Evolutionary conservation across 1,140 invertebrate genomes (phyloP), one percentile per base, ranked within the genome.

Genomic region (Campoletis sonorensis): DNA sequence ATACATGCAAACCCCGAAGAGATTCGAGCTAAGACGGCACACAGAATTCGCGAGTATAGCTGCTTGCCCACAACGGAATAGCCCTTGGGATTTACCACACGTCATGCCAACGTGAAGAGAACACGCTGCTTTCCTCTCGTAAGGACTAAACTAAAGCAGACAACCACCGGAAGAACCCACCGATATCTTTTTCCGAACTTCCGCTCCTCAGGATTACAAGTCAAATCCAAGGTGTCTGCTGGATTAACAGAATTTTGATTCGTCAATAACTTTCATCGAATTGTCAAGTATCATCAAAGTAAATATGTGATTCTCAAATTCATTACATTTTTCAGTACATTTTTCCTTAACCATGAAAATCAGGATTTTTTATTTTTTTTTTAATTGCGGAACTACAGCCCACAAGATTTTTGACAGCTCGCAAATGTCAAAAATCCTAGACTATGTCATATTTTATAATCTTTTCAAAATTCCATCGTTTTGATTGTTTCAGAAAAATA

Each of bases 21-120:
- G 67, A 33, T n/a, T 70, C 18, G 67, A 33, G 67, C 67, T 70
- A 70, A 70, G 67, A 70, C 67, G 67, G 78, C 68, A 21, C 40
- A 37, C 37, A 78, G 68, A 70, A 51, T 80, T 30, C 58, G 33
- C 64, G 45, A 81, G 77, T 71, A 67, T 76, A 79, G 81, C 82
- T 72, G 40, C 82, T 49, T 49, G 79, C 37, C 68, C 71, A 49
- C 37, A 16, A 30, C 80, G 70, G 23, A 64, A 64, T 70, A 18
- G 67, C 67, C 15, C 27, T 70, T 21, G 67, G 30, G 67, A 70
- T 70, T 70, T 70, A 33, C 26, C 1, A 70, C 67, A 70, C 67
- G 67, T 70, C 67, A 30, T 70, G 30, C 30, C 67, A 15, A 33
- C 11, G 30, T 18, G 13, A 4, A 70, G 61, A 70, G 67, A 33